Percentiles rank a stretch among this genome's conserved stretches.
These are phyloP conservation scores for Cybosia mesomella DNA, from an alignment of 2,888 invertebrate species.

Conservation along the genomic window DNA sequence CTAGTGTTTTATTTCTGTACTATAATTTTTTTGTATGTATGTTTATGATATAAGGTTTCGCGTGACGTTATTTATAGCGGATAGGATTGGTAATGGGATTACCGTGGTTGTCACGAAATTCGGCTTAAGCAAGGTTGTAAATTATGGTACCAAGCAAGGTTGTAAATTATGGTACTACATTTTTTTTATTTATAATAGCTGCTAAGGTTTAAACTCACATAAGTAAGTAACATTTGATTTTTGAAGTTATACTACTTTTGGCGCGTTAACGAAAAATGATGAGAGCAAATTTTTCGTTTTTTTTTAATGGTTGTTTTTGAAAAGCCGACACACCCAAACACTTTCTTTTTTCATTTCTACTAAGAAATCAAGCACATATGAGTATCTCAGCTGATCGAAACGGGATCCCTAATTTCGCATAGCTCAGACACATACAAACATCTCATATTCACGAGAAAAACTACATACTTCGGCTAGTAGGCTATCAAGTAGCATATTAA, in stretches of 20 bases:
- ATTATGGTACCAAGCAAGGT: neutral
- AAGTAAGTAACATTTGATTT: neutral
- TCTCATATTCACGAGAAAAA: neutral
- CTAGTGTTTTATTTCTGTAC: slow-evolving; percentile 16
- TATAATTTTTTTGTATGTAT: slow-evolving; percentile 7
- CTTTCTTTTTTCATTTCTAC: too few relatives aligned
- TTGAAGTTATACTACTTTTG: too few relatives aligned
- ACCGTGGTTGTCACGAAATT: slow-evolving; percentile 1
- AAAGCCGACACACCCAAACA: too few relatives aligned
- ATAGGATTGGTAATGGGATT: slow-evolving; percentile 3
- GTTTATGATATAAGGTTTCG: slow-evolving; percentile 13
- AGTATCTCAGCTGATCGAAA: too few relatives aligned
- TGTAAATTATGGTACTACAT: neutral
- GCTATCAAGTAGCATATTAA: neutral
- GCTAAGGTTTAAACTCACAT: neutral
- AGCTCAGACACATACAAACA: neutral
- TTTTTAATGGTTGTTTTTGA: too few relatives aligned
- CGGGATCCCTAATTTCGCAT: neutral
- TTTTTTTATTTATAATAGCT: neutral
- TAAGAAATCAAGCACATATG: too few relatives aligned
- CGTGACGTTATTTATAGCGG: slow-evolving; percentile 9
- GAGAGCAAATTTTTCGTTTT: too few relatives aligned
- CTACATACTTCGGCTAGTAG: neutral
- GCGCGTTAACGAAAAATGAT: too few relatives aligned
- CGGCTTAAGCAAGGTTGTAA: neutral